A percentile compares a stretch with the other conserved stretches of the same genome.
phyloP scores from a whole-genome alignment of 2,113 vertebrate genomes.

The Anguilla japonica region DNA sequence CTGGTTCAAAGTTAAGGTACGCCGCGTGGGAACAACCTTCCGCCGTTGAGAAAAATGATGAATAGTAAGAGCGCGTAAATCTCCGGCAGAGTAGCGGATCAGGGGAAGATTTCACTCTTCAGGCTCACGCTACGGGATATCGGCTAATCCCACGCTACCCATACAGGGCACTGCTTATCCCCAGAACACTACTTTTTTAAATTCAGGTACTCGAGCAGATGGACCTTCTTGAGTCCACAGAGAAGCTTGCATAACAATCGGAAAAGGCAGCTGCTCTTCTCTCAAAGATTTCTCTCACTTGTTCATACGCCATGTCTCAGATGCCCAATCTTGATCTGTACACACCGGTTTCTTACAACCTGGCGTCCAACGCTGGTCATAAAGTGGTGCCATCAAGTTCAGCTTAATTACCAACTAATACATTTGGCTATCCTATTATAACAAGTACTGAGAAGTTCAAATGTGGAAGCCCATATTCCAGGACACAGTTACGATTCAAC shows the following conservation, averaged over 20 bases:
- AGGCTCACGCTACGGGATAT: conserved; percentile 15
- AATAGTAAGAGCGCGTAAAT: conserved; percentile 31
- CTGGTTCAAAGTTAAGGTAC: conserved; percentile 56
- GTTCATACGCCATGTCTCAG: background rate
- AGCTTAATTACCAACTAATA: background rate
- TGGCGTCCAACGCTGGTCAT: background rate
- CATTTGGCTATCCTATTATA: background rate
- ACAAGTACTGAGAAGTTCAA: background rate
- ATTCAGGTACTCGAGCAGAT: background rate
- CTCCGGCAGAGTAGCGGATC: conserved; percentile 46
- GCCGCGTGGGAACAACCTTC: conserved; percentile 49
- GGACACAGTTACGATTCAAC: background rate
- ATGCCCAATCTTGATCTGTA: background rate
- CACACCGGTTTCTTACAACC: background rate
- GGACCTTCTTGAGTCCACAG: background rate
- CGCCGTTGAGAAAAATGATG: conserved; percentile 46
- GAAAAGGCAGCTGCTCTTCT: conserved; percentile 2
- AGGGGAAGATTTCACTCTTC: conserved; percentile 48
- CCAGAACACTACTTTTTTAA: background rate
- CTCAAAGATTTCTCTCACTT: background rate
- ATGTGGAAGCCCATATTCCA: background rate
- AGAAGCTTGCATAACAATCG: background rate
- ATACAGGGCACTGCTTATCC: background rate
- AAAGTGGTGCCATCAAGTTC: too few species aligned
- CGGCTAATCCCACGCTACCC: conserved; percentile 1